Conservation (phyloP, 23 tunicate genomes). For the Trididemnum clinides region DNA sequence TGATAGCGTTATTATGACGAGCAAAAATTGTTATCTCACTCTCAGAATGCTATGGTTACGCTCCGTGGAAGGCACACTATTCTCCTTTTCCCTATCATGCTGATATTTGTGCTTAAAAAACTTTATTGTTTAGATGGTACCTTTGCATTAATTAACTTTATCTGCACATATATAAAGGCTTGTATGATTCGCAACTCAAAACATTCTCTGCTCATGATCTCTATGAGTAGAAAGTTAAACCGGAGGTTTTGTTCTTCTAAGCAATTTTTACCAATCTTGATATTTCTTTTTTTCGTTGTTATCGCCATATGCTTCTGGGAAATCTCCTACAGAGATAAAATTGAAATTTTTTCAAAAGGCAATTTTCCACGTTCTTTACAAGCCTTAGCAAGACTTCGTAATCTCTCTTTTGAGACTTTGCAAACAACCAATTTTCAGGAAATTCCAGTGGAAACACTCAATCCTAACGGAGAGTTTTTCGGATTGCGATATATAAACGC, state of each 20-base stretch:
- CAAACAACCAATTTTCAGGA: not conserved
- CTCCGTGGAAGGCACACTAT: not conserved
- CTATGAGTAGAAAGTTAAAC: not conserved
- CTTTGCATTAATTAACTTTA: not conserved
- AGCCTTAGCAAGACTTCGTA: no score
- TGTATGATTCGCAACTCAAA: not conserved
- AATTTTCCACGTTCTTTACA: no score
- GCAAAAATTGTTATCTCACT: no score
- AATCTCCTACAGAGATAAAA: no score
- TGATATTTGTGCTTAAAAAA: not conserved
- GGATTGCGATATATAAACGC: constrained; percentile 16
- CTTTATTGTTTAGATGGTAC: not conserved
- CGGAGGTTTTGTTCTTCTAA: not conserved
- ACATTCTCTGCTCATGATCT: not conserved
- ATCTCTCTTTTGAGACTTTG: not conserved
- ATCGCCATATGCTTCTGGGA: no score
- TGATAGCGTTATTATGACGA: no score
- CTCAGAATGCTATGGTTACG: no score
- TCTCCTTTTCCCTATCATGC: no score
- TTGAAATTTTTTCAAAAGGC: not conserved
- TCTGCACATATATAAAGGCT: not conserved
- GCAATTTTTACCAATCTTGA: no score
- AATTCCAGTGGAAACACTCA: not conserved
- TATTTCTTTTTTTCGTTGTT: no score
- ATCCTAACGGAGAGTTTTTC: constrained; percentile 16